phyloP scores from a whole-genome alignment of 2,113 vertebrate species.

The Lethenteron reissneri region DNA sequence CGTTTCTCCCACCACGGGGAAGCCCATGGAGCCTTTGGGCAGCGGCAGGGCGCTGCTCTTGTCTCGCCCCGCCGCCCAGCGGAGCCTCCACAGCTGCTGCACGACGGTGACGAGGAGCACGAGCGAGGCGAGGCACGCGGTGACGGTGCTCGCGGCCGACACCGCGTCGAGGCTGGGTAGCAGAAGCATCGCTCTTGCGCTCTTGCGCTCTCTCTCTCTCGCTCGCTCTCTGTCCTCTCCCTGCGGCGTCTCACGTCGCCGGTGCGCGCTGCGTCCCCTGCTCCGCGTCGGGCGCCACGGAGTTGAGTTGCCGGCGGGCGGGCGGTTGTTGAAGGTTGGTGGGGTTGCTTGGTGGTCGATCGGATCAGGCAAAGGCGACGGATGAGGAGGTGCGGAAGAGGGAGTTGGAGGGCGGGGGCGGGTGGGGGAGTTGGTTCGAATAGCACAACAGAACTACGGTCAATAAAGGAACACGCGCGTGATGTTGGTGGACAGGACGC shows the following conservation, averaged over 20 bases:
- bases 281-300: no score
- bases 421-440: constrained; percentile 12
- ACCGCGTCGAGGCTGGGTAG: constrained; percentile 72
- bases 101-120: constrained; percentile 69
- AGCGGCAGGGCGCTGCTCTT: constrained; percentile 80
- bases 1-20: constrained; percentile 87
- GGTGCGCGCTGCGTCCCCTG: no score
- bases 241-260: no score
- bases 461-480: no score
- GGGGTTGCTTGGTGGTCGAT: no score
- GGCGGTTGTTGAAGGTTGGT: no score
- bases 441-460: no score
- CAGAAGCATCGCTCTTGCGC: constrained; percentile 31
- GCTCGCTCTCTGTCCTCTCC: not conserved
- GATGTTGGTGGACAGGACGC: no score
- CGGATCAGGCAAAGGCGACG: no score
- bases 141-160: constrained; percentile 73
- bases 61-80: constrained; percentile 82
- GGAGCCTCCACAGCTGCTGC: constrained; percentile 85
- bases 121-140: constrained; percentile 72
- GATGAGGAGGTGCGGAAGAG: not conserved
- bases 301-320: no score
- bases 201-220: not conserved
- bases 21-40: constrained; percentile 91
- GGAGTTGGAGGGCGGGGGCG: constrained; percentile 19